Conservation (phyloP, 2,888 invertebrate species). For the Apodemia hepburni region DNA sequence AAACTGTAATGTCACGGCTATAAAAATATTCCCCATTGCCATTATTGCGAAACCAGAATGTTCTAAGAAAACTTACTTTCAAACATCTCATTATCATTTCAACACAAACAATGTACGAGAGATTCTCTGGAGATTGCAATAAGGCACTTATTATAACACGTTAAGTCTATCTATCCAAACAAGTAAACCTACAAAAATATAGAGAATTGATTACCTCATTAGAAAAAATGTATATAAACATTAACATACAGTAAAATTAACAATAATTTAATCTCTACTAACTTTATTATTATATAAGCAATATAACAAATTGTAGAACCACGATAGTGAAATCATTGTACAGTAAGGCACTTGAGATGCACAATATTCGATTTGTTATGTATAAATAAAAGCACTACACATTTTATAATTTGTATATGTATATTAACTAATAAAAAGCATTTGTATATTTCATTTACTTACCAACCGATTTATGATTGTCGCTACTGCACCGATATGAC, state of each 20-base stretch:
- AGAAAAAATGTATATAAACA: constrained; percentile 50
- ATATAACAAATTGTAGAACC: constrained; percentile 72
- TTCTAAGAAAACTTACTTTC: not conserved
- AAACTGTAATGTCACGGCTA: not conserved
- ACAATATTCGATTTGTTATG: constrained; percentile 56
- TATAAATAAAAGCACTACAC: constrained; percentile 72
- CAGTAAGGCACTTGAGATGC: constrained; percentile 77
- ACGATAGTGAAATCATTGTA: constrained; percentile 68
- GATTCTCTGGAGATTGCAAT: constrained; percentile 70
- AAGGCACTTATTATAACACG: constrained; percentile 46
- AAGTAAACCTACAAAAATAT: constrained; percentile 41
- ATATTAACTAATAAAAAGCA: constrained; percentile 46
- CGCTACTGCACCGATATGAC: constrained; percentile 27
- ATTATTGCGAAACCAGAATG: constrained; percentile 9
- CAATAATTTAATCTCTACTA: constrained; percentile 79
- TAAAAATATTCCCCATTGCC: constrained; percentile 10
- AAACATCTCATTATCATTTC: constrained; percentile 7
- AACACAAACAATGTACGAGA: constrained; percentile 38
- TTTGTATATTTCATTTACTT: constrained; percentile 48
- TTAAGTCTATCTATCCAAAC: constrained; percentile 34
- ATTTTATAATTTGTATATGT: constrained; percentile 52
- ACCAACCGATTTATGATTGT: constrained; percentile 45
- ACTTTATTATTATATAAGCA: constrained; percentile 68
- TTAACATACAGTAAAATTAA: constrained; percentile 76
- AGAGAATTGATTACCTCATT: constrained; percentile 34